Conservation (phyloP, 1,140 invertebrate species). For the Sipha flava region DNA sequence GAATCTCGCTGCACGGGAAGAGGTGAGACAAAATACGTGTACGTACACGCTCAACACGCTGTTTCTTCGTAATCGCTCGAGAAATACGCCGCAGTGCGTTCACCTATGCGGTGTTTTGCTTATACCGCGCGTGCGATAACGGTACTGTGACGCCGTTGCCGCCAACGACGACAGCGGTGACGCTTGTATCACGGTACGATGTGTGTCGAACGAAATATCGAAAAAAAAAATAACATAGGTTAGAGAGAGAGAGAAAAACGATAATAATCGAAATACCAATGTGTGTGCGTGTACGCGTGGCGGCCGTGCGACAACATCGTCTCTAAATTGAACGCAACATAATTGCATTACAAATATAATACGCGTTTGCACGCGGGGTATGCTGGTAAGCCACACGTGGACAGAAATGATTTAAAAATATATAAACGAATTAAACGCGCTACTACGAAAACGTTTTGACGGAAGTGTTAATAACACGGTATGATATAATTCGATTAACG, state of each 20-base stretch:
- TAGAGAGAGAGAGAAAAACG: not conserved
- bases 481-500: too few species aligned
- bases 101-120: not conserved
- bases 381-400: too few species aligned
- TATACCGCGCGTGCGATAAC: not conserved
- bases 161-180: not conserved
- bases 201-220: not conserved
- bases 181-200: not conserved
- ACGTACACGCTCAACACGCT: not conserved
- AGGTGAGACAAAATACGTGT: not conserved
- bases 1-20: not conserved
- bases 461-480: not conserved
- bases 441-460: too few species aligned
- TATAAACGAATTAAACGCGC: too few species aligned
- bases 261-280: not conserved
- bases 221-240: not conserved
- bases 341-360: not conserved
- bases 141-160: not conserved
- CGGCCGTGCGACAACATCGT: too few species aligned
- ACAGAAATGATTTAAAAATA: too few species aligned
- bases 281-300: not conserved
- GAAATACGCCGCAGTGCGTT: constrained; percentile 5
- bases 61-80: not conserved
- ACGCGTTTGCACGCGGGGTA: too few species aligned
- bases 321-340: not conserved